Evolutionary conservation across 1,140 invertebrate species (phyloP), one percentile per base, ranked within the genome.

Genomic region (Hyles euphorbiae): DNA sequence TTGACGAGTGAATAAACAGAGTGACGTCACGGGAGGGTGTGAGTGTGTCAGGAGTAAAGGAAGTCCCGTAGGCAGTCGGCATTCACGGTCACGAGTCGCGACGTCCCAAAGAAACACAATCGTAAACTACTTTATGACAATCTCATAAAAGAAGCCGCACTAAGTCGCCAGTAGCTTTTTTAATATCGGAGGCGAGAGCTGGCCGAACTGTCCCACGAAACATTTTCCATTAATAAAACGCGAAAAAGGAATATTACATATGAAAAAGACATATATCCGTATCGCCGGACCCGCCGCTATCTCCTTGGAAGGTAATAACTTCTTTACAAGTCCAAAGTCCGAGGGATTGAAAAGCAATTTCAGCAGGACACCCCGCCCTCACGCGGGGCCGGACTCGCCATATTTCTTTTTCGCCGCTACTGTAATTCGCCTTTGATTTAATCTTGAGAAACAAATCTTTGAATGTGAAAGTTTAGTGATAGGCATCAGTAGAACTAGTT

Each of bases 291-390:
- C 83, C 79, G 81, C 72, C 81, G 83, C 84, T 88, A 88, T 88
- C 86, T 88, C 72, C 81, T 86, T 76, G 81, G 84, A 89, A 90
- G 89, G 89, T 90, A 90, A 90, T 90, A 90, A 90, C 88, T 90
- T 90, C 89, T 90, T 90, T 90, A 90, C 89, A 90, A 90, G 89
- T 90, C 89, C 88, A 89, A 90, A 90, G 89, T 90, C 89, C 89
- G 89, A 89, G 89, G 89, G 89, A 90, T 90, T 90, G 89, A 89
- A 90, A 90, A 90, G 87, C 89, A 90, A 90, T 90, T 90, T 89
- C 88, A 89, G 79, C 77, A 84, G 82, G 85, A 89, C 89, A 88
- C 84, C 87, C 79, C 81, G 78, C 78, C 72, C 74, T 70, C 66
- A 62, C 56, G 76, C 76, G 70, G 77, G 77, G 75, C 76, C 81